These are phyloP conservation scores for Himalopsyche japonica DNA, from an alignment of 2,888 invertebrate species.

Conservation along the genomic window DNA sequence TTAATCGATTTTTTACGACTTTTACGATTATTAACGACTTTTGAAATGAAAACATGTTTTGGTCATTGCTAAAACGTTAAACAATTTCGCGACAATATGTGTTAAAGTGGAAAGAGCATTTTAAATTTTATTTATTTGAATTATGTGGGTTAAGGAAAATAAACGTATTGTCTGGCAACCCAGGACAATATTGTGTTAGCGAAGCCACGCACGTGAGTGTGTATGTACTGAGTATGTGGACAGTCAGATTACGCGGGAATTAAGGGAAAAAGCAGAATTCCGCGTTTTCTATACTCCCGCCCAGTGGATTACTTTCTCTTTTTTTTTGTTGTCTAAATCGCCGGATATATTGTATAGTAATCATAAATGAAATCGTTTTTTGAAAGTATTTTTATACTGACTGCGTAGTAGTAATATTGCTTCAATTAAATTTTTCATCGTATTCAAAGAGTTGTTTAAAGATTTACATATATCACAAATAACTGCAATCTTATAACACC, in stretches of 20 bases:
- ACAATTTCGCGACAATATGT: not conserved
- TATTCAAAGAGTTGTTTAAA: too few relatives aligned
- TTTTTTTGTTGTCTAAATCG: not conserved
- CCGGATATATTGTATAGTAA: not conserved
- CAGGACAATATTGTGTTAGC: not conserved
- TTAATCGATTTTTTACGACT: too few relatives aligned
- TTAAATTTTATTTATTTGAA: not conserved
- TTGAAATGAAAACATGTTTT: too few relatives aligned
- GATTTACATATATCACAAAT: too few relatives aligned
- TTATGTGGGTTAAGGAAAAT: not conserved
- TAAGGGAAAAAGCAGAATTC: not conserved
- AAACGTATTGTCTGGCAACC: not conserved
- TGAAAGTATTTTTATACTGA: too few relatives aligned
- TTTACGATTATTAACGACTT: too few relatives aligned
- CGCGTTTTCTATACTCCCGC: not conserved
- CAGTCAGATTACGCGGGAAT: constrained; percentile 14
- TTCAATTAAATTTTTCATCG: too few relatives aligned
- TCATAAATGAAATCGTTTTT: not conserved
- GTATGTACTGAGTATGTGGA: not conserved
- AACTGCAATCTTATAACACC: too few relatives aligned
- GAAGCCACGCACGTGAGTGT: not conserved
- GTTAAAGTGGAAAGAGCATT: not conserved
- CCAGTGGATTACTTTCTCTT: not conserved
- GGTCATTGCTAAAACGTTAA: too few relatives aligned
- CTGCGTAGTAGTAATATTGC: too few relatives aligned